Evolutionary conservation across 2,888 invertebrate species (phyloP).

Genomic region (Drosophila silvestris): DNA sequence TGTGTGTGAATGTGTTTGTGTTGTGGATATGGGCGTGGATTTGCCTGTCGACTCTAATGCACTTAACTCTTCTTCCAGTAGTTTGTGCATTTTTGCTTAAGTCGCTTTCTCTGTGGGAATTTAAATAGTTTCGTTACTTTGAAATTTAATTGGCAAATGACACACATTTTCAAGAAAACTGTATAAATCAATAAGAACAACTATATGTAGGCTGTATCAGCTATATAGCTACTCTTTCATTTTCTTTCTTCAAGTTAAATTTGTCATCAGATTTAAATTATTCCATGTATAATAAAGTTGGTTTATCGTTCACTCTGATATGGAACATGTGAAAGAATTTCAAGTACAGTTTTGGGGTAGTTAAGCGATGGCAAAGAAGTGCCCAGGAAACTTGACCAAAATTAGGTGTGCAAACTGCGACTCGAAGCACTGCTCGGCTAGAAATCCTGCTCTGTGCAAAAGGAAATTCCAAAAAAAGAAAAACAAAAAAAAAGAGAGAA

Average conservation of each 20-base stretch:
- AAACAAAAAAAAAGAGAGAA: neutral
- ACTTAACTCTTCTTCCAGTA: slow-evolving; percentile 31
- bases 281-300: neutral
- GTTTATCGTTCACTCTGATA: neutral
- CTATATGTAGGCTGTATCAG: too few relatives aligned
- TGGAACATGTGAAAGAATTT: neutral
- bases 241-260: neutral
- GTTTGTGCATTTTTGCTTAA: slow-evolving; percentile 24
- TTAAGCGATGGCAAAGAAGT: neutral
- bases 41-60: slow-evolving; percentile 34
- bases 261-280: neutral
- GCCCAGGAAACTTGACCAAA: neutral
- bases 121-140: neutral
- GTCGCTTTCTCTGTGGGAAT: neutral
- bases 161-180: neutral
- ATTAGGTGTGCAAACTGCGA: slow-evolving; percentile 26
- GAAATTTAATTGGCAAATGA: neutral
- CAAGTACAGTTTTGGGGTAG: neutral
- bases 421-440: neutral
- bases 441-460: neutral
- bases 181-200: neutral
- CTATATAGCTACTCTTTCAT: neutral
- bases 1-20: neutral
- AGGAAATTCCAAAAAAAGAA: neutral
- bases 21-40: neutral